Evolutionary conservation across 2,113 vertebrate species (phyloP).

Genomic region (Rhinoderma darwinii): DNA sequence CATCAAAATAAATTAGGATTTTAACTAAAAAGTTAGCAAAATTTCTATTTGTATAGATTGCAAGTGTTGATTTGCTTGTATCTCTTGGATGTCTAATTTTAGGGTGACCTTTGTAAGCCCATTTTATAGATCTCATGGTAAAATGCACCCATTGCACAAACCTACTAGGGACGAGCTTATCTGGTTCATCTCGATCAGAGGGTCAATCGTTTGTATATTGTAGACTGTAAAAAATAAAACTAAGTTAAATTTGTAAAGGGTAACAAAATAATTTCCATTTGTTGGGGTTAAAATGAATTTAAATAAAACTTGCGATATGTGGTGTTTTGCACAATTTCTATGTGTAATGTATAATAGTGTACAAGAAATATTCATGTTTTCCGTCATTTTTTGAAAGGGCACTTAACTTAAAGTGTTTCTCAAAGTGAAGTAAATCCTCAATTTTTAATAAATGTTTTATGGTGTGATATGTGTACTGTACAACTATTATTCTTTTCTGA

Average conservation of each 20-base stretch:
- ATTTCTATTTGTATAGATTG: background rate
- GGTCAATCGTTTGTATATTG: constrained; percentile 68
- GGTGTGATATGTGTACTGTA: constrained; percentile 64
- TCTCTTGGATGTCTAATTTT: background rate
- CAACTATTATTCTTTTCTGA: background rate
- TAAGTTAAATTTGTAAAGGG: constrained; percentile 70
- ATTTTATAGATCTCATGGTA: background rate
- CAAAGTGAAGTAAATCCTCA: constrained; percentile 70
- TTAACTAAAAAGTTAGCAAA: background rate
- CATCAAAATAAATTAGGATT: background rate
- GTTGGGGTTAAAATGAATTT: constrained; percentile 51
- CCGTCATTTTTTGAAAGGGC: constrained; percentile 66
- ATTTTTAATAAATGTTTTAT: constrained; percentile 80
- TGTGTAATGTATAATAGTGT: constrained; percentile 70
- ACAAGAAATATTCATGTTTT: constrained; percentile 68
- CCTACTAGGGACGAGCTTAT: constrained; percentile 60
- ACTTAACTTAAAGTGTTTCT: constrained; percentile 69
- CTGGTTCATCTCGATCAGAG: constrained; percentile 65
- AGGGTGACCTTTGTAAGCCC: background rate
- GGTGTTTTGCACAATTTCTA: constrained; percentile 62
- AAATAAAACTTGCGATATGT: constrained; percentile 64
- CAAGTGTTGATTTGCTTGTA: background rate
- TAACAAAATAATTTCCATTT: constrained; percentile 69
- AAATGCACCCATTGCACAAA: constrained; percentile 59
- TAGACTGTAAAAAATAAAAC: constrained; percentile 65